Conservation (phyloP, 2,797 vertebrate species). For the Macropodus opercularis region DNA sequence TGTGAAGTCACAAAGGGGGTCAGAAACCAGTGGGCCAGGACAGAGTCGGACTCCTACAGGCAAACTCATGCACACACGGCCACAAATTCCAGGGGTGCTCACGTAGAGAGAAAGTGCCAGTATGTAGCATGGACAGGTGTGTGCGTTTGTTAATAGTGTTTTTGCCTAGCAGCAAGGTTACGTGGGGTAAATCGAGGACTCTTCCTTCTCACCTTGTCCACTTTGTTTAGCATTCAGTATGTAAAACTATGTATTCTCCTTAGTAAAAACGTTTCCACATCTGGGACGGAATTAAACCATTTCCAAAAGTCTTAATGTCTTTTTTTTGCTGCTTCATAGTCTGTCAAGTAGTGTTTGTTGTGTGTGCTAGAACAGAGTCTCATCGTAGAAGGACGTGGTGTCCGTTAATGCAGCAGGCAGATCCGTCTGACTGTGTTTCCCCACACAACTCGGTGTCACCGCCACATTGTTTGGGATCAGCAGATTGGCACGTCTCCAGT, state of each 20-base stretch:
- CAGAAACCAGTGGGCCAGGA: constrained; percentile 9
- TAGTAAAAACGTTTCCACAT: not conserved
- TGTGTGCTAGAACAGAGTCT: constrained; percentile 2
- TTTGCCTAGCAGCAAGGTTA: constrained; percentile 11
- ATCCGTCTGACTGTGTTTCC: not conserved
- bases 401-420: not conserved
- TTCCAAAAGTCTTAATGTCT: not conserved
- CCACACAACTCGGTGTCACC: constrained; percentile 6
- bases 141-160: not conserved
- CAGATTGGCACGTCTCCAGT: constrained; percentile 22
- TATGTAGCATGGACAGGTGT: constrained; percentile 5
- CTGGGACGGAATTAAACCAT: not conserved
- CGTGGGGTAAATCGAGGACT: not conserved
- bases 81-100: constrained; percentile 9
- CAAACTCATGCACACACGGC: not conserved
- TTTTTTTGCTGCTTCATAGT: not conserved
- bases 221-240: not conserved
- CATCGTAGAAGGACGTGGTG: not conserved
- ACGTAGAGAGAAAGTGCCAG: constrained; percentile 16
- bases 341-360: constrained; percentile 10
- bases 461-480: constrained; percentile 7
- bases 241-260: not conserved
- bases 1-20: not conserved
- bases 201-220: not conserved
- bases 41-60: constrained; percentile 1